phyloP scores from a whole-genome alignment of 2,888 invertebrate genomes.

The Pogonocherus hispidulus region DNA sequence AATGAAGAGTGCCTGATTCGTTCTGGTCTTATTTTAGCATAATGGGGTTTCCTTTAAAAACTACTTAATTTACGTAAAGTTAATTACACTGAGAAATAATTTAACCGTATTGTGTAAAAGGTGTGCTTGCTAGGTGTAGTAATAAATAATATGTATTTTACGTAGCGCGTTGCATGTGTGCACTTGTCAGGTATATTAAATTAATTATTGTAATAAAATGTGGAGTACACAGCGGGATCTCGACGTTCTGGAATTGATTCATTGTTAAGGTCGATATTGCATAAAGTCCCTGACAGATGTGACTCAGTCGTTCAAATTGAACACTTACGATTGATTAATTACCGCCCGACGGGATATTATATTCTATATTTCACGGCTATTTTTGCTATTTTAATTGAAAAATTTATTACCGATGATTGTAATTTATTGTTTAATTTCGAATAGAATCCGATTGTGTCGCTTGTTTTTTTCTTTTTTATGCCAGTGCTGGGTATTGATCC shows the following conservation, averaged over 20 bases:
- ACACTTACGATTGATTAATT: slow-evolving; percentile 54
- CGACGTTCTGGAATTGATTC: slow-evolving; percentile 51
- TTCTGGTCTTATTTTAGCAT: no score
- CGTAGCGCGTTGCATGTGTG: slow-evolving; percentile 44
- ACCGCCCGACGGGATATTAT: slow-evolving; percentile 53
- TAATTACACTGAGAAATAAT: not conserved
- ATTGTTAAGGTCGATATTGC: slow-evolving; percentile 58
- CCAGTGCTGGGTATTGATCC: slow-evolving; percentile 25
- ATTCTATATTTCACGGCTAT: slow-evolving; percentile 49
- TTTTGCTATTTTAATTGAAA: slow-evolving; percentile 53
- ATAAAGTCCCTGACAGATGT: slow-evolving; percentile 58
- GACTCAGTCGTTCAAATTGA: slow-evolving; percentile 52
- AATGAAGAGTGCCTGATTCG: no score
- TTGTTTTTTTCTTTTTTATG: slow-evolving; percentile 19
- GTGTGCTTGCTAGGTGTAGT: slow-evolving; percentile 29
- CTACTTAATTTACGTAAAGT: not conserved
- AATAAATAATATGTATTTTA: slow-evolving; percentile 48
- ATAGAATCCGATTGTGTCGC: slow-evolving; percentile 26
- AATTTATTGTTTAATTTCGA: slow-evolving; percentile 48
- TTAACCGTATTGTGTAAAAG: slow-evolving; percentile 17
- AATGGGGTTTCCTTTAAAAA: no score
- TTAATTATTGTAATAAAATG: slow-evolving; percentile 54
- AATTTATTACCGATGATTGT: slow-evolving; percentile 45
- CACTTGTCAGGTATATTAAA: slow-evolving; percentile 47
- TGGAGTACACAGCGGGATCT: slow-evolving; percentile 51